Evolutionary conservation across 2,797 vertebrate genomes (phyloP), one percentile per base, ranked within the genome.

Genomic region (Rhinogobio ventralis): DNA sequence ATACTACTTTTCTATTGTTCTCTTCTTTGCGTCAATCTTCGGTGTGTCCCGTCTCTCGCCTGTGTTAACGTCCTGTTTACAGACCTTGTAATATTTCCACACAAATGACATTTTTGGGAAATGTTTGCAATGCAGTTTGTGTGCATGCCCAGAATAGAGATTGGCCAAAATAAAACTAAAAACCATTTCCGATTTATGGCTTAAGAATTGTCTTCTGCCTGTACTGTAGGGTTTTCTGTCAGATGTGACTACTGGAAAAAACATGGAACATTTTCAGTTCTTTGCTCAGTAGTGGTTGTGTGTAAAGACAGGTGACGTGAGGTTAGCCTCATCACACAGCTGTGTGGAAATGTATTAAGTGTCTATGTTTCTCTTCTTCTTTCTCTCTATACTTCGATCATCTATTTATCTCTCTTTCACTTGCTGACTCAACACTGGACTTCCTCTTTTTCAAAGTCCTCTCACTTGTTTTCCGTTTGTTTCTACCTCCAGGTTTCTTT

Each of bases 281-380:
- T 45, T 81, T 76, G 72, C 74, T 76, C 51, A 28, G 49, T 62
- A 76, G 84, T n/a, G 49, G 36, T 75, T 80, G 66, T 68, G 77
- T 87, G 74, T 77, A 25, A 86, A 72, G 60, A 68, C 10, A 7
- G 23, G 66, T 86, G 46, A n/a, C 19, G 42, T 57, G 55, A 83
- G 87, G 81, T 89, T 85, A 86, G 25, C 9, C 20, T 85, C 36
- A 64, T 86, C 45, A 62, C 53, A 81, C 83, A 75, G 75, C 42
- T 79, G 55, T 23, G 66, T 46, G 55, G 42, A 89, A 79, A 84
- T 69, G 49, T 74, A 78, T 79, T 69, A 57, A 28, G 46, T 51
- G 33, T 77, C 36, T 82, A 45, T 86, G 74, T 67, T 85, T 69
- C 62, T 19, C 36, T 81, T 67, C 33, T 49, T 42, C 77, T 82